Evolutionary conservation across 2,888 invertebrate species (phyloP), one percentile per base, ranked within the genome.

Genomic region (Hirtodrosophila duncani): DNA sequence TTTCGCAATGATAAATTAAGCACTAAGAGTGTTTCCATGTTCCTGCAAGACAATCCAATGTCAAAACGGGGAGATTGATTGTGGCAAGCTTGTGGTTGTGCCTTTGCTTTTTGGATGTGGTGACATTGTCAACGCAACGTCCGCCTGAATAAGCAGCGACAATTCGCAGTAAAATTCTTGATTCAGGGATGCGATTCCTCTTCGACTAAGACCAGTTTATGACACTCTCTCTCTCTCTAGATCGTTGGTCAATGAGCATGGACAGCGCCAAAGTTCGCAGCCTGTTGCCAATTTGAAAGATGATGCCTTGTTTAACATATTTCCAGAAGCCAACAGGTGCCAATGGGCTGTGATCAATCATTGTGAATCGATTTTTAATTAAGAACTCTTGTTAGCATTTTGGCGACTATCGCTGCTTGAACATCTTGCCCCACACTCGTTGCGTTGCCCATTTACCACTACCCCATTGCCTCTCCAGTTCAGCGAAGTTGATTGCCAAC

Each of bases 281-380:
- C 13, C 50, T 31, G 29, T 45, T 52, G 59, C 42, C 48, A 59
- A 34, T 62, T 64, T 57, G 63, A 74, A 71, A 79, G 80, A 78
- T 63, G 75, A 75, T 61, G 67, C 67, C 71, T 82, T 84, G 85
- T 84, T 84, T 67, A 84, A 83, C 83, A 85, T 72, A 84, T 84
- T 85, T 85, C 81, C 85, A 85, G 85, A 84, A 85, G 85, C 85
- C 84, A 85, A 86, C 85, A 85, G 86, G 85, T 85, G 86, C 85
- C 85, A 85, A 84, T 69, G 82, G 72, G 72, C 55, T 72, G 80
- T 81, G 84, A 85, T 85, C 85, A 85, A 85, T 85, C 85, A 86
- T 84, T 52, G 74, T 66, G 72, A 84, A 83, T 85, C 85, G 84
- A 86, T 84, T 84, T 84, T 85, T 86, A 86, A 85, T 86, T 85